Evolutionary conservation across 2,888 invertebrate genomes (phyloP).

Genomic region (Andrena bicolor): DNA sequence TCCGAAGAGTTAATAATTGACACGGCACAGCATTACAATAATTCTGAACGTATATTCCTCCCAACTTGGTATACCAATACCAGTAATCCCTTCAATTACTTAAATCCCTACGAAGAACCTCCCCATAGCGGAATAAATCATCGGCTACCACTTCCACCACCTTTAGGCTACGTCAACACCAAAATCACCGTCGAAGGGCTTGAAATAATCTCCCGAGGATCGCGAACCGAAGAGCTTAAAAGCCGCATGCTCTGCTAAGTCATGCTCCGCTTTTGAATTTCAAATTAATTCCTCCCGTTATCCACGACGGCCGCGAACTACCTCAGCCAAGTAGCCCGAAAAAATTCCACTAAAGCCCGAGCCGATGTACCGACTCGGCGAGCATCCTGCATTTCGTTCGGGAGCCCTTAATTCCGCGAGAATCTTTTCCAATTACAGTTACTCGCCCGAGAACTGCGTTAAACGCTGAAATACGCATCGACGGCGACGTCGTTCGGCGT

Average conservation of each 20-base stretch:
- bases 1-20: too few relatives aligned
- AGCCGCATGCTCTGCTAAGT: not conserved
- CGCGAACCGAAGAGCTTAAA: not conserved
- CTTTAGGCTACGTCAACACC: too few relatives aligned
- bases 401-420: conserved; percentile 29
- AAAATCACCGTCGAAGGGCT: too few relatives aligned
- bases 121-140: too few relatives aligned
- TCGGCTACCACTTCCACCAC: too few relatives aligned
- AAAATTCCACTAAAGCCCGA: conserved; percentile 25
- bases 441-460: conserved; percentile 26
- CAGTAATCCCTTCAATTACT: too few relatives aligned
- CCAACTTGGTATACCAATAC: too few relatives aligned
- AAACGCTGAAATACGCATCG: conserved; percentile 50
- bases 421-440: conserved; percentile 54
- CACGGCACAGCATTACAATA: too few relatives aligned
- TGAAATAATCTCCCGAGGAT: too few relatives aligned
- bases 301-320: conserved; percentile 8
- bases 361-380: not conserved
- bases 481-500: conserved; percentile 21
- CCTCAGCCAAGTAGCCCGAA: not conserved
- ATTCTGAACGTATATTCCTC: too few relatives aligned
- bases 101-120: too few relatives aligned
- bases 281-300: conserved; percentile 25
- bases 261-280: conserved; percentile 25
- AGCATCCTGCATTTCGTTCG: conserved; percentile 1